phyloP scores from a whole-genome alignment of 2,888 invertebrate genomes.

The Tineola bisselliella region DNA sequence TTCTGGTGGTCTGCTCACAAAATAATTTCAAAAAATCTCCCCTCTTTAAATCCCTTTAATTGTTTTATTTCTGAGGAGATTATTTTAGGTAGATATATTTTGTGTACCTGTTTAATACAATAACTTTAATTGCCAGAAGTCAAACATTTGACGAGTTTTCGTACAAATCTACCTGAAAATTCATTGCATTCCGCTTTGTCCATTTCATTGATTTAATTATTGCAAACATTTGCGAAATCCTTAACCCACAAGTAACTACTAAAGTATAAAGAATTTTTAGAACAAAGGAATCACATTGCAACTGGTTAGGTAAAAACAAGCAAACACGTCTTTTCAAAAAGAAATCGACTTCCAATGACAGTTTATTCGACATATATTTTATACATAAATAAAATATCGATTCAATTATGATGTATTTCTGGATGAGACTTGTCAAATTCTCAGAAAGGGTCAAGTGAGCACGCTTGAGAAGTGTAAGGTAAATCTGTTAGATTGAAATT shows the following conservation, averaged over 20 bases:
- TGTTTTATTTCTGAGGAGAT: not conserved
- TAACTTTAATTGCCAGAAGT: not conserved
- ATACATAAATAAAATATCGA: too few species aligned
- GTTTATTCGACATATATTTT: too few species aligned
- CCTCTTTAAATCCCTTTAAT: not conserved
- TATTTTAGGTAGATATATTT: not conserved
- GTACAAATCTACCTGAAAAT: not conserved
- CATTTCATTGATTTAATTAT: not conserved
- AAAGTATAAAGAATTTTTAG: not conserved
- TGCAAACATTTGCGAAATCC: not conserved
- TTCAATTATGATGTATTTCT: too few species aligned
- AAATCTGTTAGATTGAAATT: too few species aligned
- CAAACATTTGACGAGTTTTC: not conserved
- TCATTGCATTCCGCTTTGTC: too few species aligned
- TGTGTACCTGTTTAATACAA: not conserved
- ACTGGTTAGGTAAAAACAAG: too few species aligned
- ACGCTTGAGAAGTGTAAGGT: too few species aligned
- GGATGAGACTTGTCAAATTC: too few species aligned
- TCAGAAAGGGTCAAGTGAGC: too few species aligned
- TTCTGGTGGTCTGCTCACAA: not conserved
- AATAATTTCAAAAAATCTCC: not conserved
- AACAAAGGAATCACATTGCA: too few species aligned
- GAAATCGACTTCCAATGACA: too few species aligned
- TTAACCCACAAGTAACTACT: not conserved
- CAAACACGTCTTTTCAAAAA: too few species aligned